Evolutionary conservation across 2,888 invertebrate species (phyloP), one percentile per base, ranked within the genome.

Genomic region (Leptogaster cylindrica): DNA sequence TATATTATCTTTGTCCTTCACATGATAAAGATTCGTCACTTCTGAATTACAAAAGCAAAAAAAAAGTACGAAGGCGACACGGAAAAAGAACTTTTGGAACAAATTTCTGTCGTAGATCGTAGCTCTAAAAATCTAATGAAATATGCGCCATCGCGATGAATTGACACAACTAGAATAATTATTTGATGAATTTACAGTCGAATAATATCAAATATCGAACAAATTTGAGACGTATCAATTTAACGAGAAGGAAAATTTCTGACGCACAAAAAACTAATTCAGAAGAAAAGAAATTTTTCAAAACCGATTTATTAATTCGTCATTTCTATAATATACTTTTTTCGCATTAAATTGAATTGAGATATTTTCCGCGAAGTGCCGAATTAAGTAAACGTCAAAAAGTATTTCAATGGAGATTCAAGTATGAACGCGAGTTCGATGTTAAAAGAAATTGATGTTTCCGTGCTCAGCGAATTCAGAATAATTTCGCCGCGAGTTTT

Each of bases 121-220:
- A 61, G 25, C 61, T 61, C 36, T 39, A 39, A 25, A 65, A 70
- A 70, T 70, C 69, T 65, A 25, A 70, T 70, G 67, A 70, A 67
- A 67, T 70, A 70, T 70, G 69, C 69, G 52, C 51, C 67, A 70
- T 70, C 69, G 69, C 65, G 69, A 67, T 70, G 69, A 50, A 67
- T 51, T 70, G 44, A 70, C 36, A 44, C 36, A 10, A 65, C 55
- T 41, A 61, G 39, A 68, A 68, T 69, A 58, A 52, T 48, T 39
- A 66, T 63, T 61, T 50, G 44, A 68, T 68, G 70, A 66, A 68
- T 58, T 68, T 64, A 68, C 64, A 66, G 52, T 66, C 63, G 52
- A 55, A 39, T 39, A 12, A 50, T 25, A 50, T 31, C 23, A 23
- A 36, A 28, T 36, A 36, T 50, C 12, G 14, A 65, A 12, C 14